Base-by-base conservation (phyloP, 1,140 invertebrate genomes). In the Drosophila eugracilis region DNA sequence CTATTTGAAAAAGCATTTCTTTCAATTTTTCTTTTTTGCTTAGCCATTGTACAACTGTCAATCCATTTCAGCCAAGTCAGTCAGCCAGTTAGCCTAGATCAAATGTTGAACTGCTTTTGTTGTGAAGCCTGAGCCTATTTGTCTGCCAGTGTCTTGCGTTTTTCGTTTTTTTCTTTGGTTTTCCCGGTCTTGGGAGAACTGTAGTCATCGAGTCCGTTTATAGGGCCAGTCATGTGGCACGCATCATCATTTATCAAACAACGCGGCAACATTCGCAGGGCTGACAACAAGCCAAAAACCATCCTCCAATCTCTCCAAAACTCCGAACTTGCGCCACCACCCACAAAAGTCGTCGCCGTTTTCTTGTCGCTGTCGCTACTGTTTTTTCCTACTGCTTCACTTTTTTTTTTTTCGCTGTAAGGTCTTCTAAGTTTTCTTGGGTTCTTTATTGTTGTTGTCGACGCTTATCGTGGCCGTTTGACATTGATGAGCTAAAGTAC, bases 231-330 rank as follows among this genome's bases (percentile, higher is more conserved):
- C 80, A 84, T 84, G 80, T 84, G 75, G 75, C 74, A 71, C 80
- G 75, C 80, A 84, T 84, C 79, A 84, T 84, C 80, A 84, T 84
- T 84, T 78, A 84, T 84, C 80, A 84, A 84, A 45, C 12, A 42
- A 7, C 60, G 30, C 54, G 60, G 54, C 60, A 34, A 59, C 54
- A 59, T 37, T 63, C 41, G 60, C 60, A 42, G 60, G 39, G 66
- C 71, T 50, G 71, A 66, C 70, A 83, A 83, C 37, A 73, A 70
- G 69, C 48, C 48, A 54, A 74, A 53, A 78, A 75, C 55, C 59
- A 36, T 24, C 55, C 52, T 19, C 39, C 14, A 24, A 17, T 37
- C 22, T 37, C 17, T n/a, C 39, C 5, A 19, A 12, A 28, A 28
- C 41, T 19, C 41, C 17, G 10, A 24, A 36, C 9, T 12, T 54